Evolutionary conservation across 30 jellyfish, hydroid and myxozoan genomes (phyloP).

Genomic region (Hydractinia symbiolongicarpus): DNA sequence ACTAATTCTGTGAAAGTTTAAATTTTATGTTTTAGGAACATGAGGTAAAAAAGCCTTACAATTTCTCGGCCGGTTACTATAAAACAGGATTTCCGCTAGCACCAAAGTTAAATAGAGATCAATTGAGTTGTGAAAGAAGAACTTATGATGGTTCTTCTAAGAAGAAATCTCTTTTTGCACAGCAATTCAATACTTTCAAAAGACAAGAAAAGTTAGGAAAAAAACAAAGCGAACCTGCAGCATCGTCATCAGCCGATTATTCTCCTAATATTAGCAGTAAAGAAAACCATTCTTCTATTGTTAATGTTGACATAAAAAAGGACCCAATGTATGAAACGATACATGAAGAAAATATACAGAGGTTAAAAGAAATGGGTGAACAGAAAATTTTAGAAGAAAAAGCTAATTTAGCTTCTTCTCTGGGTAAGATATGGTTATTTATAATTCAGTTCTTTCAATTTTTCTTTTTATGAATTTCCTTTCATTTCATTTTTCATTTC

Average conservation of each 20-base stretch:
- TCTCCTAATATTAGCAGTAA: background rate
- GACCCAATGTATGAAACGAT: constrained; percentile 25
- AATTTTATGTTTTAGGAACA: background rate
- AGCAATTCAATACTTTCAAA: constrained; percentile 24
- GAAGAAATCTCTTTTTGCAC: constrained; percentile 66
- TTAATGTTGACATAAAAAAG: no score
- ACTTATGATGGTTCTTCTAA: background rate
- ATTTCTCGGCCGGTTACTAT: background rate
- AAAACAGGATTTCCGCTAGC: constrained; percentile 51
- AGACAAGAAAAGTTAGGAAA: constrained; percentile 3
- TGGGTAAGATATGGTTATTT: constrained; percentile 45
- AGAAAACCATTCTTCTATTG: no score
- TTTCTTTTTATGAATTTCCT: background rate
- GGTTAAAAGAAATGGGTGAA: constrained; percentile 36
- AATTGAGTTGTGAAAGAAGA: background rate
- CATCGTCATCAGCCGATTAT: background rate
- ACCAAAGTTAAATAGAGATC: constrained; percentile 36
- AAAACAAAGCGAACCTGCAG: background rate
- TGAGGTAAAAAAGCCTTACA: background rate
- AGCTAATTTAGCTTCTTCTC: constrained; percentile 33
- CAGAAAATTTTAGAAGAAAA: constrained; percentile 46
- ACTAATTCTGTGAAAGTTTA: no score
- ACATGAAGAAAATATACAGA: constrained; percentile 43
- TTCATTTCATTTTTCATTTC: background rate
- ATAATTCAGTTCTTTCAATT: background rate